Evolutionary conservation across 2,113 vertebrate species (phyloP), one percentile per base, ranked within the genome.

Genomic region (Microtus montanus): DNA sequence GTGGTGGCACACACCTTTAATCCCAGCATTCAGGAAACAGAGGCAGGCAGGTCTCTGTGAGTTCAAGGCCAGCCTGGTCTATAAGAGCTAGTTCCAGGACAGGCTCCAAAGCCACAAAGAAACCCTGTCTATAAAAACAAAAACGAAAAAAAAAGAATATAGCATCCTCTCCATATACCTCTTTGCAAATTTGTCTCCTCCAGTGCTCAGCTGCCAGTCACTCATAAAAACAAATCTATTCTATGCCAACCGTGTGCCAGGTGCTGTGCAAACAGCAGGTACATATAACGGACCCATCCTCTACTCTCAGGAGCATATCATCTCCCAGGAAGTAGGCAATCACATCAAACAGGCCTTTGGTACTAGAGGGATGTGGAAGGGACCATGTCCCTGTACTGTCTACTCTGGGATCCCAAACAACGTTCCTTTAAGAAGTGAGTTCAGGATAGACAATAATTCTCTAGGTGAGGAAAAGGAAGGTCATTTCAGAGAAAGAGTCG

Each of bases 201-300:
- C 73, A 35, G 19, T 75, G 63, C n/a, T 95, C 77, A 75, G 64
- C 54, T 73, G 47, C 58, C 86, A 91, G 78, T 86, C 83, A 82
- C 70, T 95, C 91, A 89, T 74, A 93, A 94, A 91, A 86, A 68
- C 47, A 95, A 94, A 73, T 44, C 94, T 80, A 44, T 93, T 70
- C 33, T 47, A 38, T 75, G 89, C 87, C 68, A 95, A 8, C 64
- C 74, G 58, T 33, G 28, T 86, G 70, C 89, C 86, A 95, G 47
- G 64, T 61, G 41, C 30, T 73, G 35, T 38, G 44, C 5, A 63
- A 35, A 75, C 14, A 90, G 49, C 84, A 82, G 54, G 22, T 64
- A 66, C 92, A 6, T 24, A 33, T 38, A 89, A 84, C 35, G 91
- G 38, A 86, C 20, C 70, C 22, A 84, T 61, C 54, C 80, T 90